Base-by-base conservation (phyloP, 2,797 vertebrate species). In the Rousettus madagascariensis region DNA sequence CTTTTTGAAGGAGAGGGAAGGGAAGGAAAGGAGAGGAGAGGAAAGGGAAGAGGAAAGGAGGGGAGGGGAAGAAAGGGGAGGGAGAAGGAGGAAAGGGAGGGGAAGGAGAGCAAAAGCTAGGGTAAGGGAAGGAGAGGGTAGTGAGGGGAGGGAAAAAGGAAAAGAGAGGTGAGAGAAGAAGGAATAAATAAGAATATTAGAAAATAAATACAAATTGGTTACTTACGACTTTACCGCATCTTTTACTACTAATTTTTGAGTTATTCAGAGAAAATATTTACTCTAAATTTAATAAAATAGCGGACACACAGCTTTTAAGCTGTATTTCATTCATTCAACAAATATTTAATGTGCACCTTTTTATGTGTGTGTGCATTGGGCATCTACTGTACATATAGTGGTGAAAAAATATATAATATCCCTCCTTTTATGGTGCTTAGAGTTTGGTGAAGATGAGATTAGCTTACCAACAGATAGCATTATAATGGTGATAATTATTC, bases 201-300 rank as follows among this genome's bases (percentile, higher is more conserved):
- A 86, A 36, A 1, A 77, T 49, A n/a, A 80, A 68, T 15, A 41
- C 5, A 78, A 85, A 89, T 41, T 38, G 63, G 33, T 59, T 55
- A 90, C 51, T 55, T 59, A 71, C 33, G 46, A 13, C 10, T 61
- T 77, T 57, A 68, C 9, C 38, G 30, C 6, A 82, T 68, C 38
- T 91, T 84, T 85, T 74, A 83, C 57, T 77, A 36, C 46, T 71
- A 9, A 33, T 71, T 95, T 59, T 61, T 53, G 78, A 38, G 26
- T 75, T 90, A 72, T 96, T 90, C 17, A n/a, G 26, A 86, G 59
- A 95, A 68, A 87, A 91, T 72, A 46, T 84, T 74, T 83, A 75
- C 15, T 74, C 11, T 95, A 24, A 74, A 30, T 71, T 94, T 69
- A 59, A 66, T 43, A 38, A 84, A 63, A 77, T 9, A 66, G n/a